Evolutionary conservation across 2,888 invertebrate genomes (phyloP).

Genomic region (Slavum lentiscoides): DNA sequence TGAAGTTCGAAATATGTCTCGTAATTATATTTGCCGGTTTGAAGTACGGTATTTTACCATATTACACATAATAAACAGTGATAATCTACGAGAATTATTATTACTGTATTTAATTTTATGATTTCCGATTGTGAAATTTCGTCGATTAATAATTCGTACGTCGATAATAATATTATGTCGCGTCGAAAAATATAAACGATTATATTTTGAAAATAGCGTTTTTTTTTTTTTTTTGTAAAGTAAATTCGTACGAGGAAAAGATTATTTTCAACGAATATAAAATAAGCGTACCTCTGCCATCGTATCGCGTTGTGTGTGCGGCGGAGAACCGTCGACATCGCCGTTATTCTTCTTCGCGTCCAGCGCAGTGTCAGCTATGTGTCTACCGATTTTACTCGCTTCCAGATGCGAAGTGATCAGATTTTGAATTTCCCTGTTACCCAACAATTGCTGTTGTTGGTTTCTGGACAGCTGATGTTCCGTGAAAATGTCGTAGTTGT

Average conservation of each 20-base stretch:
- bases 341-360: constrained; percentile 64
- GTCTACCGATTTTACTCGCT: constrained; percentile 81
- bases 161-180: too few relatives aligned
- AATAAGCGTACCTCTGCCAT: constrained; percentile 7
- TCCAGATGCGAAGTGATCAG: constrained; percentile 77
- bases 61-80: too few relatives aligned
- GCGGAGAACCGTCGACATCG: constrained; percentile 60
- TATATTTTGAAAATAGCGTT: background rate
- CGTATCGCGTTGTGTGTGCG: constrained; percentile 31
- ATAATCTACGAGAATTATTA: too few relatives aligned
- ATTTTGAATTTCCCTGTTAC: constrained; percentile 66
- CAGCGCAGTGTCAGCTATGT: constrained; percentile 79
- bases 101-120: too few relatives aligned
- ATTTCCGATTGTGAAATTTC: too few relatives aligned
- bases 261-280: background rate
- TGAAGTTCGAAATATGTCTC: too few relatives aligned
- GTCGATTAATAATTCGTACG: too few relatives aligned
- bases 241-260: too few relatives aligned
- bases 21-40: too few relatives aligned
- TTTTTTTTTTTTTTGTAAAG: background rate
- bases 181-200: too few relatives aligned
- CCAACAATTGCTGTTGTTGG: constrained; percentile 45
- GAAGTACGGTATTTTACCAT: too few relatives aligned
- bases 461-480: constrained; percentile 9
- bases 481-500: constrained; percentile 20